Evolutionary conservation across 2,888 invertebrate species (phyloP), one percentile per base, ranked within the genome.

Genomic region (Pandemis cinnamomeana): DNA sequence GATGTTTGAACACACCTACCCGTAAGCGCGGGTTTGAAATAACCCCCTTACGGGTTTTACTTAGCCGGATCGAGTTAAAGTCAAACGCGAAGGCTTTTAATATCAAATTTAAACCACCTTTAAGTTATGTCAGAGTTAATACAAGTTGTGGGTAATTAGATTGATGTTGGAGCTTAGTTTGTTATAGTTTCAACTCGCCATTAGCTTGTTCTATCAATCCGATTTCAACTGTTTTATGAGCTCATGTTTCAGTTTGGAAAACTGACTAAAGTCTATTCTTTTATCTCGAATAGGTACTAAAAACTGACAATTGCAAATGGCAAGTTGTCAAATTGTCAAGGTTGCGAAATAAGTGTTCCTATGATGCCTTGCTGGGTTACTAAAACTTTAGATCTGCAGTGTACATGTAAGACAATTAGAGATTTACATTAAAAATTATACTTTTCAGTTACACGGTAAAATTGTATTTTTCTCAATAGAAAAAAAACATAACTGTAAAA

Each of bases 61-160:
- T 75, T 78, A 78, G 78, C 76, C 77, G 78, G 78, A 84, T 84
- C 80, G 78, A 82, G 83, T 84, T 83, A 84, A 77, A 80, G 77
- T 78, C 78, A 77, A 81, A 82, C 80, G 72, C 76, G 76, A 64
- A 70, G 70, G 72, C 76, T 75, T 67, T 75, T 75, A 75, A 75
- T 75, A 70, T 55, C 64, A 75, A 76, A 74, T 72, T 72, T 76
- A 77, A 73, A 76, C 71, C 63, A 71, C 74, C 78, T 79, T 78
- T 77, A 71, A 75, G 76, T 77, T 71, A 74, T 67, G 72, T 69
- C 51, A 27, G 73, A 74, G 71, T 67, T 74, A 73, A 74, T 73
- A 64, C 64, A 69, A 70, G 58, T 70, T 60, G n/a, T 2, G 51
- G 53, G 64, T 73, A 73, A 73, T 73, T 73, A 73, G 64, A 73